These are phyloP conservation scores for Xenus cinereus DNA, from an alignment of 2,113 vertebrate species.

Conservation along the genomic window DNA sequence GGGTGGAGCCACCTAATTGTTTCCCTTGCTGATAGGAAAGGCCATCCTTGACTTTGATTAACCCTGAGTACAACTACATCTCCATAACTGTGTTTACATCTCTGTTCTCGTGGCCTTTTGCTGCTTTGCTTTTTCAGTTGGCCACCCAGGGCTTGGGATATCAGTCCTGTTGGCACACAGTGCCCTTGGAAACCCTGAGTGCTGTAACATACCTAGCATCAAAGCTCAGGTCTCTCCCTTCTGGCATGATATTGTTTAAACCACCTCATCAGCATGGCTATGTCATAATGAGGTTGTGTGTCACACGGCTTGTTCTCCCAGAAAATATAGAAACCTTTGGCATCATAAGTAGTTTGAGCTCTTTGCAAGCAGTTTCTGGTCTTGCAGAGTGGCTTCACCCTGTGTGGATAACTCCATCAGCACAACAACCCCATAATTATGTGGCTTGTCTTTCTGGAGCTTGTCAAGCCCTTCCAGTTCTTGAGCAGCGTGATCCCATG, in stretches of 20 bases:
- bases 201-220: background rate
- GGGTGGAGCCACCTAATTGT: background rate
- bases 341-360: background rate
- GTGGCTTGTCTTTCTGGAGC: background rate
- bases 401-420: background rate
- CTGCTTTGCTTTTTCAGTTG: background rate
- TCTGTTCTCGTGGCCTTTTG: background rate
- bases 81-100: background rate
- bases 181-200: rapidly evolving
- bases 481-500: background rate
- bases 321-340: background rate
- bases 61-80: background rate
- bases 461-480: background rate
- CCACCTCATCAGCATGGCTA: rapidly evolving
- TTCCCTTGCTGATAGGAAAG: background rate
- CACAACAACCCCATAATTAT: background rate
- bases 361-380: constrained; percentile 14
- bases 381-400: background rate
- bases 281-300: background rate
- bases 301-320: background rate
- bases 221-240: background rate
- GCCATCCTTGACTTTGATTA: background rate
- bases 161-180: rapidly evolving
- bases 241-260: background rate
- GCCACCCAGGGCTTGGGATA: background rate